A percentile compares a stretch with the other conserved stretches of the same genome.
These are phyloP conservation scores for Wiebesia pumilae DNA, from an alignment of 1,140 invertebrate species.

Conservation along the genomic window DNA sequence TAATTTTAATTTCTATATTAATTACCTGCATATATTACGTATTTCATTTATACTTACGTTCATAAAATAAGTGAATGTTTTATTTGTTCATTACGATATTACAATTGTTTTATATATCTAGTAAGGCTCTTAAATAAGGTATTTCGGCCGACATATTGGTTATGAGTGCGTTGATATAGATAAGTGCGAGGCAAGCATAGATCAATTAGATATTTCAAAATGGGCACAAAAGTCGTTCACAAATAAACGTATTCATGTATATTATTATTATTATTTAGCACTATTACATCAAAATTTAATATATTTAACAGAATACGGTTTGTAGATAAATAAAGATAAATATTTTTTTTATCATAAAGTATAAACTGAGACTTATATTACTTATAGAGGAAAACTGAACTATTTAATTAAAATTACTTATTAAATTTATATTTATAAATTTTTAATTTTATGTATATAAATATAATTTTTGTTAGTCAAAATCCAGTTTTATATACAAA, in stretches of 20 bases:
- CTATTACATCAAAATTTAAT: not conserved
- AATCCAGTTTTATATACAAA: not conserved
- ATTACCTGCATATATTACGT: slow-evolving; percentile 17
- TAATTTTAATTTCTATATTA: slow-evolving; percentile 9
- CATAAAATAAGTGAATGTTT: not conserved
- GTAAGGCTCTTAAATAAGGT: slow-evolving; percentile 64
- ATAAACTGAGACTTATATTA: too few relatives aligned
- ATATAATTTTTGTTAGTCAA: not conserved
- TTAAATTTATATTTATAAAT: not conserved
- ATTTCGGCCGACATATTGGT: slow-evolving; percentile 60
- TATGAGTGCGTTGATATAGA: slow-evolving; percentile 54
- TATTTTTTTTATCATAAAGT: not conserved
- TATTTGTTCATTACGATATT: slow-evolving; percentile 7
- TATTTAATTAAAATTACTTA: not conserved
- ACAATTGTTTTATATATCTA: slow-evolving; percentile 63
- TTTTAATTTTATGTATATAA: not conserved
- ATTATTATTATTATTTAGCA: not conserved
- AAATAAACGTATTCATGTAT: too few relatives aligned
- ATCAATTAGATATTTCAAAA: slow-evolving; percentile 23
- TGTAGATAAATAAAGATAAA: not conserved
- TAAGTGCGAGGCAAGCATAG: not conserved
- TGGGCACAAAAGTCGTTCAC: too few relatives aligned
- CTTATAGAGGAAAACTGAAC: too few relatives aligned
- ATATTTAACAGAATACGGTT: not conserved
- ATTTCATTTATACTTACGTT: slow-evolving; percentile 16